Evolutionary conservation across 2,113 vertebrate species (phyloP).

Genomic region (Pardalotus punctatus): DNA sequence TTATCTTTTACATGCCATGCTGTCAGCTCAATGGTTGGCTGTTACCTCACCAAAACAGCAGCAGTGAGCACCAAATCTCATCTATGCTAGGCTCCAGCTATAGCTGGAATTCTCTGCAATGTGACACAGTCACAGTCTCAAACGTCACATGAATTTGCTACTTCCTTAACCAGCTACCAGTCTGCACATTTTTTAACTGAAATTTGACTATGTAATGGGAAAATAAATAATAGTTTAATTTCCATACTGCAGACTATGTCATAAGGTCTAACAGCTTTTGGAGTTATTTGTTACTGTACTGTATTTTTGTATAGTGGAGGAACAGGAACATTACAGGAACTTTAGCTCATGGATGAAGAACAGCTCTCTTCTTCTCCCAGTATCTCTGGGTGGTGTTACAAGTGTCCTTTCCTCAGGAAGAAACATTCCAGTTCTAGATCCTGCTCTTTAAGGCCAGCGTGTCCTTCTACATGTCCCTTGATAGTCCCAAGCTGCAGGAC

Average conservation of each 20-base stretch:
- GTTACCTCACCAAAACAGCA: background rate
- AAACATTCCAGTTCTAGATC: background rate
- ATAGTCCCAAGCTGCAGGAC: background rate
- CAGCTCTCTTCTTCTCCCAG: background rate
- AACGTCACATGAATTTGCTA: background rate
- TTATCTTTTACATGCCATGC: background rate
- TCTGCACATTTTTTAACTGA: background rate
- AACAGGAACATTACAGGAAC: background rate
- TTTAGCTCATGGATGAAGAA: background rate
- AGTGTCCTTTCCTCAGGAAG: background rate
- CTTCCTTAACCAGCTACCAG: background rate
- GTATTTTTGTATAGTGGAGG: background rate
- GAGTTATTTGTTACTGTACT: background rate
- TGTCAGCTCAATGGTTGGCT: background rate
- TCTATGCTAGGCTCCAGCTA: background rate
- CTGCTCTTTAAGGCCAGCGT: fast-evolving
- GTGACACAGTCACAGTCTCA: background rate
- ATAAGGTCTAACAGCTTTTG: background rate
- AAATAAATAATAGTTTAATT: background rate
- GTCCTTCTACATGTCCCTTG: no score
- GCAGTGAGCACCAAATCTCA: background rate
- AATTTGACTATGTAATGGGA: background rate
- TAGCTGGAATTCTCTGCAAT: background rate
- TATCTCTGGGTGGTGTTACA: background rate
- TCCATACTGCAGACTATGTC: background rate